These are phyloP conservation scores for Parapsyche elsis DNA, from an alignment of 1,140 invertebrate genomes.

Conservation along the genomic window DNA sequence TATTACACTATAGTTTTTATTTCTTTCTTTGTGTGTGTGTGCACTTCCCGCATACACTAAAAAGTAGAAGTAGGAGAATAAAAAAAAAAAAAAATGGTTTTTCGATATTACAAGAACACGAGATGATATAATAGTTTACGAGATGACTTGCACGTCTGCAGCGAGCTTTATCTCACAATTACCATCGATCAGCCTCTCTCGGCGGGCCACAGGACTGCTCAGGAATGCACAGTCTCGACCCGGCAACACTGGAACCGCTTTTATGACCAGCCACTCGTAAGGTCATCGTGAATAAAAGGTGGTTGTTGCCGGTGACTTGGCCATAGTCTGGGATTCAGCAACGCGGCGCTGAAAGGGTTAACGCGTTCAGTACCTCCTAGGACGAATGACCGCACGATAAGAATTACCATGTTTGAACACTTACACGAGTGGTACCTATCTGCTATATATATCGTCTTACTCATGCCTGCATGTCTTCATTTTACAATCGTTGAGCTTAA, in stretches of 20 bases:
- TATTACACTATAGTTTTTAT: background rate
- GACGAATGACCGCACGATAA: too few relatives aligned
- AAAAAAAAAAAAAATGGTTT: background rate
- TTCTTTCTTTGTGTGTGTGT: background rate
- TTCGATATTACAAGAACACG: background rate
- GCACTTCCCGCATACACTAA: background rate
- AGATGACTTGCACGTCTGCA: conserved; percentile 24
- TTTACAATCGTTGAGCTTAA: too few relatives aligned
- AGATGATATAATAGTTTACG: conserved; percentile 23
- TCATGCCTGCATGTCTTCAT: too few relatives aligned
- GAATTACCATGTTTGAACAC: too few relatives aligned
- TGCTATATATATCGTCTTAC: too few relatives aligned
- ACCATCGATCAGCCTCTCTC: conserved; percentile 19
- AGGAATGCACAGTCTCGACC: conserved; percentile 19
- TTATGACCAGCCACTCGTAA: background rate
- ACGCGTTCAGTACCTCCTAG: too few relatives aligned
- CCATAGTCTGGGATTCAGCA: too few relatives aligned
- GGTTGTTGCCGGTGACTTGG: background rate
- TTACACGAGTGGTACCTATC: too few relatives aligned
- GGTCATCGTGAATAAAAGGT: background rate
- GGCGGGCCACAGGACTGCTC: background rate
- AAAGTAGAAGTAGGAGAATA: background rate
- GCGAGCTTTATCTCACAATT: conserved; percentile 25
- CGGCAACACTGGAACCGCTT: background rate
- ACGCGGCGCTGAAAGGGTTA: too few relatives aligned